Evolutionary conservation across 1,140 invertebrate species (phyloP).

Genomic region (Drosophila setifemur): DNA sequence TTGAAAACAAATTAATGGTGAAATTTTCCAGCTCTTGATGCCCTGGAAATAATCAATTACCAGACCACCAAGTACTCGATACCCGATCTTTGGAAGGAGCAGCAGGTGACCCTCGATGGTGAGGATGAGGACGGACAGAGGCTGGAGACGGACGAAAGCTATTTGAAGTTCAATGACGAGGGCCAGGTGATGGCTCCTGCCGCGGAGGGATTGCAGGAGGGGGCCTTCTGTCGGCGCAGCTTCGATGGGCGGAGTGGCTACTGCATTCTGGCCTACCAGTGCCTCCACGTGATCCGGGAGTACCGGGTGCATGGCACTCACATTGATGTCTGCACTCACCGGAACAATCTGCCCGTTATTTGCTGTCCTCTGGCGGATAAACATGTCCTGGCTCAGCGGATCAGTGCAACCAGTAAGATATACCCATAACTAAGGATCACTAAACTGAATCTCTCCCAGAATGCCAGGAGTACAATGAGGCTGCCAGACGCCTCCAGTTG

Average conservation of each 20-base stretch:
- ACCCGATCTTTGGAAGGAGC: conserved; percentile 32
- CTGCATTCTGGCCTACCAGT: conserved; percentile 76
- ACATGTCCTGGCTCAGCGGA: conserved; percentile 60
- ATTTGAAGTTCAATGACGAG: conserved; percentile 54
- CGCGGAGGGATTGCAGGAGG: conserved; percentile 34
- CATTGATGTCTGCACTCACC: conserved; percentile 74
- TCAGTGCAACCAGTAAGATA: conserved; percentile 72
- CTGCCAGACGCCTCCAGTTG: conserved; percentile 45
- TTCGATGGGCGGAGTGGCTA: conserved; percentile 77
- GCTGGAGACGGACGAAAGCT: conserved; percentile 22
- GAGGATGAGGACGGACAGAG: not conserved
- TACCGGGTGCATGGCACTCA: conserved; percentile 70
- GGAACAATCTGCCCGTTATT: conserved; percentile 73
- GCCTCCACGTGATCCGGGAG: conserved; percentile 72
- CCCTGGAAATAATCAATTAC: conserved; percentile 56
- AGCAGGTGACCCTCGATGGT: not conserved
- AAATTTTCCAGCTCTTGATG: conserved; percentile 33
- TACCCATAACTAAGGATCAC: too few relatives aligned
- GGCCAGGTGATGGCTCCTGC: not conserved
- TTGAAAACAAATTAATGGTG: not conserved
- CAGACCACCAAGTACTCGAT: conserved; percentile 62
- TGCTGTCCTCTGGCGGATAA: conserved; percentile 75
- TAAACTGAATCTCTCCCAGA: conserved; percentile 32
- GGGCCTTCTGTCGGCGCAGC: conserved; percentile 72
- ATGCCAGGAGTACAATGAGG: conserved; percentile 73